Conservation (phyloP, 2,888 invertebrate genomes). For the Rotaria sp. region DNA sequence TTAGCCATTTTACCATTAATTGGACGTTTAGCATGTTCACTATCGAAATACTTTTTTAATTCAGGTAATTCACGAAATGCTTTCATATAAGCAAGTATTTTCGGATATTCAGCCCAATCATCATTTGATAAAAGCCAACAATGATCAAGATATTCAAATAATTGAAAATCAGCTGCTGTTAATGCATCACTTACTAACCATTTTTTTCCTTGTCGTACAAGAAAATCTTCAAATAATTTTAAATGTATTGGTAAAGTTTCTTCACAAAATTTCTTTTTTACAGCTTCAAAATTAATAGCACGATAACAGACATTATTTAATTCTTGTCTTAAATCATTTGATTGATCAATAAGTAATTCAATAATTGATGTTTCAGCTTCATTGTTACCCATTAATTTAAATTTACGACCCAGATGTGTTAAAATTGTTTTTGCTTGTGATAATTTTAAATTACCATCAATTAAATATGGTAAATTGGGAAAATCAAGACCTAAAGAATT, state of each 20-base stretch:
- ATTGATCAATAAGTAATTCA: slow-evolving; percentile 28
- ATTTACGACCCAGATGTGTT: slow-evolving; percentile 26
- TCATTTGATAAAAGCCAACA: slow-evolving; percentile 24
- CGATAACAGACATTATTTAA: slow-evolving; percentile 29
- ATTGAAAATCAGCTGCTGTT: slow-evolving; percentile 24
- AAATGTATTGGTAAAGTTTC: slow-evolving; percentile 24
- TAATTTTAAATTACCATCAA: slow-evolving; percentile 20
- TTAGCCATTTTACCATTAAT: slow-evolving; percentile 26
- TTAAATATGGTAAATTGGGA: slow-evolving; percentile 23
- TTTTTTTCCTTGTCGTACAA: neutral
- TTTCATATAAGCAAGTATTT: neutral
- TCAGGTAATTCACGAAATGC: slow-evolving; percentile 15
- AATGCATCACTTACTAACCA: neutral
- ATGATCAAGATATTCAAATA: slow-evolving; percentile 26
- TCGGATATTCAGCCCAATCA: slow-evolving; percentile 5
- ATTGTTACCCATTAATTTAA: neutral
- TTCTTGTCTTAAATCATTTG: neutral
- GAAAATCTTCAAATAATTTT: slow-evolving; percentile 12
- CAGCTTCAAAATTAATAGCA: slow-evolving; percentile 22
- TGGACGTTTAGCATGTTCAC: slow-evolving; percentile 4
- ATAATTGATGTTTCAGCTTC: slow-evolving; percentile 4
- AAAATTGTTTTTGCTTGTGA: neutral
- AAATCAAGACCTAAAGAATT: neutral
- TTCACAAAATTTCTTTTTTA: slow-evolving; percentile 8
- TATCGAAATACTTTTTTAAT: slow-evolving; percentile 6